phyloP scores from a whole-genome alignment of 2,888 invertebrate genomes.

The Teinopalpus imperialis region DNA sequence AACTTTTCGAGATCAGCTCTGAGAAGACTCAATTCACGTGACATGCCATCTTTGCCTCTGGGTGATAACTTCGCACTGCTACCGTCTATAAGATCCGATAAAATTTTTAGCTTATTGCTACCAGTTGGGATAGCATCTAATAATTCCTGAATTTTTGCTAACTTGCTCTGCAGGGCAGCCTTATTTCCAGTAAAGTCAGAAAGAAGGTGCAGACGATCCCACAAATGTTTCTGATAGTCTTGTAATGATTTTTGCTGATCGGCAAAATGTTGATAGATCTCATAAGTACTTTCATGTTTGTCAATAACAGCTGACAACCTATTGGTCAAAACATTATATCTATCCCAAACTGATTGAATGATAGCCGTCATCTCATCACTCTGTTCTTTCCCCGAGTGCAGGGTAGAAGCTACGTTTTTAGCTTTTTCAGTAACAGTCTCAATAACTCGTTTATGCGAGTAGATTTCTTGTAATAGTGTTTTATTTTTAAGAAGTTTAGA shows the following conservation, averaged over 20 bases:
- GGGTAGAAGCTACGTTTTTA: slow-evolving; percentile 83
- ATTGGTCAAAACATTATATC: slow-evolving; percentile 88
- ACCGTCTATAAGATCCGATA: slow-evolving; percentile 87
- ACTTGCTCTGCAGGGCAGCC: slow-evolving; percentile 89
- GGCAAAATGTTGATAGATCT: slow-evolving; percentile 92
- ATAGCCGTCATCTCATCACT: slow-evolving; percentile 85
- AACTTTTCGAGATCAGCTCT: slow-evolving; percentile 93
- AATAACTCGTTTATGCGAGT: slow-evolving; percentile 93
- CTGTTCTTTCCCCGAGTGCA: slow-evolving; percentile 79
- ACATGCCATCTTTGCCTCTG: slow-evolving; percentile 92
- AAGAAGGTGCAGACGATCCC: slow-evolving; percentile 92
- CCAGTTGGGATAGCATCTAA: slow-evolving; percentile 90
- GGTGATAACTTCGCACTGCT: slow-evolving; percentile 87
- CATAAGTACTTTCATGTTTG: slow-evolving; percentile 88
- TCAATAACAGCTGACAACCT: slow-evolving; percentile 85
- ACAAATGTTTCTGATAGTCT: slow-evolving; percentile 94
- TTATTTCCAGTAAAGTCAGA: slow-evolving; percentile 95
- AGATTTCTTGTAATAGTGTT: slow-evolving; percentile 93
- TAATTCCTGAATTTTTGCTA: slow-evolving; percentile 90
- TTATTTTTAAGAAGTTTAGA: slow-evolving; percentile 93
- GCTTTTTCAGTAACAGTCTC: slow-evolving; percentile 96
- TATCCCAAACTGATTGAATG: slow-evolving; percentile 87
- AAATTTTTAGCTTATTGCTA: slow-evolving; percentile 87
- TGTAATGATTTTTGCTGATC: slow-evolving; percentile 93
- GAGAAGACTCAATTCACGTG: slow-evolving; percentile 89